A percentile compares a stretch with the other conserved stretches of the same genome.
Conservation (phyloP, 2,888 invertebrate species). For the Drosophila leonis region DNA sequence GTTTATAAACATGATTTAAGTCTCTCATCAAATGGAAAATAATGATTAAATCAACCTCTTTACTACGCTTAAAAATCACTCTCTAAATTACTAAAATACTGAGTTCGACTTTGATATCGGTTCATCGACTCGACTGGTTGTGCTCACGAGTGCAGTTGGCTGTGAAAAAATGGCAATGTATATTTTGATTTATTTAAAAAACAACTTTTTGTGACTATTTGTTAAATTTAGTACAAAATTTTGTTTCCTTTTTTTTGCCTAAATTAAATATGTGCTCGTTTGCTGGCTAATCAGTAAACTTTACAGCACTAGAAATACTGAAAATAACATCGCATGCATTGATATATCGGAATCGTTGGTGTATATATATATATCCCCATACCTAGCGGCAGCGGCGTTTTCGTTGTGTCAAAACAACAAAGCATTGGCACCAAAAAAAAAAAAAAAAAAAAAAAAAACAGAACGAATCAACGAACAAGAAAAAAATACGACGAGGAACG, state of each 20-base stretch:
- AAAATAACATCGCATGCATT: constrained; percentile 30
- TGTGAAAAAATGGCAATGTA: not conserved
- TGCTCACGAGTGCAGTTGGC: not conserved
- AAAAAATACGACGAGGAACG: constrained; percentile 24
- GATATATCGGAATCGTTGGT: constrained; percentile 18
- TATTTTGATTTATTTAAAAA: not conserved
- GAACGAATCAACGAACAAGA: constrained; percentile 30
- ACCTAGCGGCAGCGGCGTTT: constrained; percentile 63
- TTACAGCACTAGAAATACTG: not conserved
- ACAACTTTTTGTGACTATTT: not conserved
- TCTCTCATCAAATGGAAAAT: no score
- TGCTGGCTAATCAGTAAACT: not conserved
- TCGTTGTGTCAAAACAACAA: constrained; percentile 67
- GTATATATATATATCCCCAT: constrained; percentile 31
- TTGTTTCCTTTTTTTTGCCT: not conserved
- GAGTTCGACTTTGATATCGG: not conserved
- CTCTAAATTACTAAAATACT: not conserved
- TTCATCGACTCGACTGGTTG: not conserved
- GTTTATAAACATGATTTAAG: not conserved
- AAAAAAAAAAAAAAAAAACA: constrained; percentile 22
- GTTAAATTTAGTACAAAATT: not conserved
- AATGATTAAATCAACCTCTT: not conserved
- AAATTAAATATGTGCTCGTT: not conserved
- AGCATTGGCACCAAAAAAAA: constrained; percentile 36
- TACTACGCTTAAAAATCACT: not conserved